Base-by-base conservation (phyloP, 2,888 invertebrate genomes). In the Thymelicus sylvestris region DNA sequence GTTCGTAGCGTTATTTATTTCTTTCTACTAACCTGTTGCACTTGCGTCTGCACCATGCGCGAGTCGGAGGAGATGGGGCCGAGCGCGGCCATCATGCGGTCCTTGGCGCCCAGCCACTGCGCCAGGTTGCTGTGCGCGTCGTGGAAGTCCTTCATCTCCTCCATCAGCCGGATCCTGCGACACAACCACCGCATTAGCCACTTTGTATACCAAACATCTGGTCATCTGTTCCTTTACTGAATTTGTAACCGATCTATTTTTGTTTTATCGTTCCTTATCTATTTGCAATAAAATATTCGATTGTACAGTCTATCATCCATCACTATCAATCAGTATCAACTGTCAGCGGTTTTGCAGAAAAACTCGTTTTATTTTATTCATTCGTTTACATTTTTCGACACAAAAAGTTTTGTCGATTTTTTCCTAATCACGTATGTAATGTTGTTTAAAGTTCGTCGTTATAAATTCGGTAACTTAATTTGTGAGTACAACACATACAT, bases 31-130 rank as follows among this genome's bases (percentile, higher is more conserved):
- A 94, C 94, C 95, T 98, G 98, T 84, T 98, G 98, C 19, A 98
- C 97, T 95, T 99, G 99, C 50, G 98, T 98, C 83, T 98, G 97
- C 3, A 99, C 98, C 97, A 99, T 97, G 68, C 98, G 95, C 0
- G 98, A 98, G 89, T 99, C 99, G 0, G 98, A 97, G 0, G 98
- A 98, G 81, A 99, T 98, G 0, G 99, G 99, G 19, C 99, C 99
- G 0, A 99, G 94, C 0, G 98, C 99, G 0, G 97, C 96, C 89
- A 99, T 95, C 98, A 99, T 99, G 79, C 98, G 96, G 81, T 99
- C 98, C 90, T 99, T 99, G 77, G 98, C 97, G 41, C 95, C 95
- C 60, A 99, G 94, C 99, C 99, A 99, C 70, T 96, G 96, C 7
- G 96, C 95, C 71, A 99, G 94, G 76, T 96, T 97, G 83, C 97